A percentile compares a stretch with the other conserved stretches of the same genome.
Conservation (phyloP, 2,113 vertebrate species). For the Verasper variegatus region DNA sequence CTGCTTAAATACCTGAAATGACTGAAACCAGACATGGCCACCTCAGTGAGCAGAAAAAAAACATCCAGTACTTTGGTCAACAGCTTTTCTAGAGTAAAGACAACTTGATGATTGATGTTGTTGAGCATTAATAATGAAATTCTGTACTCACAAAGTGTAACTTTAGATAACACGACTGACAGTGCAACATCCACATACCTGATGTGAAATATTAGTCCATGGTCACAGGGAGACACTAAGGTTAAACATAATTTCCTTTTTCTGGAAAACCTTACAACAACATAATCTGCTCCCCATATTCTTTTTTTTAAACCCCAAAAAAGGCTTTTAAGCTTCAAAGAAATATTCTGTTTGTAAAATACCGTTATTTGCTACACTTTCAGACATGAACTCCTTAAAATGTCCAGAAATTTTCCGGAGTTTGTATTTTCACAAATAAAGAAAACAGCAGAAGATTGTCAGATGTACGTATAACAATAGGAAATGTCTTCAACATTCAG, state of each 20-base stretch:
- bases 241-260: not conserved
- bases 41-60: constrained; percentile 34
- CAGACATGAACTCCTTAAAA: no score
- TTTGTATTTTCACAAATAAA: no score
- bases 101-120: not conserved
- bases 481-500: no score
- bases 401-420: no score
- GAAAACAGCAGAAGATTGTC: no score
- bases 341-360: not conserved
- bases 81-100: constrained; percentile 33
- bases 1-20: constrained; percentile 21
- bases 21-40: constrained; percentile 26
- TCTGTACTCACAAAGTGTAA: not conserved
- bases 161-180: not conserved
- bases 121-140: not conserved
- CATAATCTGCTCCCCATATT: not conserved
- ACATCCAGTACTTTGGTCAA: constrained; percentile 38
- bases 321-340: not conserved
- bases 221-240: not conserved
- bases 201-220: not conserved
- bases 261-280: not conserved
- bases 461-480: no score
- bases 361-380: not conserved
- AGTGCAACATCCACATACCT: not conserved
- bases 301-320: not conserved